Percentiles rank a stretch among this genome's conserved stretches.
Conservation (phyloP, 2,113 vertebrate genomes). For the Acanthochromis polyacanthus region DNA sequence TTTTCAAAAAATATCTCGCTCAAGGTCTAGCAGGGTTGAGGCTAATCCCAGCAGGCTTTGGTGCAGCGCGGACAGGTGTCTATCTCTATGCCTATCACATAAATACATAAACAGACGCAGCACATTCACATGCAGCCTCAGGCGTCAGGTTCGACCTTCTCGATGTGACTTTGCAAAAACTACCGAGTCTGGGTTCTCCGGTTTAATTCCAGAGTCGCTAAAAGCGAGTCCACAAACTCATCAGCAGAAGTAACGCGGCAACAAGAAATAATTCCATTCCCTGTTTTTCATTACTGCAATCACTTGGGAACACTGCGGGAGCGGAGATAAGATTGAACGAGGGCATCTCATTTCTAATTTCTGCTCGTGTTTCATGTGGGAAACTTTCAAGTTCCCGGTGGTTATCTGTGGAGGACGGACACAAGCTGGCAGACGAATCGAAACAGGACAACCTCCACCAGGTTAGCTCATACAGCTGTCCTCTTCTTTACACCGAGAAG, state of each 20-base stretch:
- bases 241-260: conserved; percentile 18
- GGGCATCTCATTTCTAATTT: conserved; percentile 22
- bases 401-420: conserved; percentile 12
- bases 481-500: background rate
- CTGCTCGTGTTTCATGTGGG: background rate
- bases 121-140: background rate
- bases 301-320: conserved; percentile 10
- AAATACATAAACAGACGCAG: conserved; percentile 6
- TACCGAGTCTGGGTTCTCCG: background rate
- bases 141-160: background rate
- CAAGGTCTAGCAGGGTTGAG: too few species aligned
- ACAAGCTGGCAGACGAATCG: background rate
- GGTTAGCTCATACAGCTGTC: background rate
- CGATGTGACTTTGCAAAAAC: conserved; percentile 15
- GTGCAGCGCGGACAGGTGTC: background rate
- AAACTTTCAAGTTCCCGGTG: conserved; percentile 15
- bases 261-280: conserved; percentile 19
- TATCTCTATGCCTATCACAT: background rate
- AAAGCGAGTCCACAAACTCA: conserved; percentile 27
- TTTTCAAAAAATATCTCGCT: too few species aligned
- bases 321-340: conserved; percentile 37
- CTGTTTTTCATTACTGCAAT: conserved; percentile 37
- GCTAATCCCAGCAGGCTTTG: conserved; percentile 4
- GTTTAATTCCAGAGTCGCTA: conserved; percentile 5
- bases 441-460: background rate